These are phyloP conservation scores for Baronia brevicornis DNA, from an alignment of 2,888 invertebrate genomes.

Conservation along the genomic window DNA sequence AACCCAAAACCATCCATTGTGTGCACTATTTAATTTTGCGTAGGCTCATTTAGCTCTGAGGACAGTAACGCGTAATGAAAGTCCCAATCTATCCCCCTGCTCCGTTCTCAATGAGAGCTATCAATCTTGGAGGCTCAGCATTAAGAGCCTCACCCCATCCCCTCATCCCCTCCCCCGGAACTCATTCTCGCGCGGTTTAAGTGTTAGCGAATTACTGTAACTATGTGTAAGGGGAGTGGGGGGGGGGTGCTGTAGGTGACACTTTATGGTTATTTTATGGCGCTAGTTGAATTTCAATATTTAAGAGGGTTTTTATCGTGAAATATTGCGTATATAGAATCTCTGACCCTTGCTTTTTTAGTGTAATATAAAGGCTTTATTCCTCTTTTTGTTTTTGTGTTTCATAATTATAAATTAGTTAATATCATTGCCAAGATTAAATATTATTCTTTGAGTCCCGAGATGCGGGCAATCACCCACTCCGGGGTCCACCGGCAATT, in stretches of 20 bases:
- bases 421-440: no score
- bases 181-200: background rate
- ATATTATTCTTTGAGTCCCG: no score
- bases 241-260: background rate
- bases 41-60: background rate
- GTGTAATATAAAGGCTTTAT: constrained; percentile 13
- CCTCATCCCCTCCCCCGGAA: background rate
- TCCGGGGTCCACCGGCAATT: no score
- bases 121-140: constrained; percentile 19
- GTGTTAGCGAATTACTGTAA: constrained; percentile 2
- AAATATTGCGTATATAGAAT: no score
- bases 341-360: no score
- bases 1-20: constrained; percentile 4
- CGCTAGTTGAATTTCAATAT: background rate
- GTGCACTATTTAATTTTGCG: constrained; percentile 6
- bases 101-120: constrained; percentile 17
- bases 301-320: background rate
- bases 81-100: constrained; percentile 16
- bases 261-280: background rate
- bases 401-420: no score
- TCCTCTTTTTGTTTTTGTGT: no score
- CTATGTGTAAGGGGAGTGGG: background rate
- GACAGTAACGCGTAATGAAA: constrained; percentile 14
- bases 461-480: no score
- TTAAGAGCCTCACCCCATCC: background rate